Evolutionary conservation across 37 sponge, comb jelly and placozoan genomes (phyloP), one percentile per base, ranked within the genome.

Genomic region (Amphimedon queenslandica): DNA sequence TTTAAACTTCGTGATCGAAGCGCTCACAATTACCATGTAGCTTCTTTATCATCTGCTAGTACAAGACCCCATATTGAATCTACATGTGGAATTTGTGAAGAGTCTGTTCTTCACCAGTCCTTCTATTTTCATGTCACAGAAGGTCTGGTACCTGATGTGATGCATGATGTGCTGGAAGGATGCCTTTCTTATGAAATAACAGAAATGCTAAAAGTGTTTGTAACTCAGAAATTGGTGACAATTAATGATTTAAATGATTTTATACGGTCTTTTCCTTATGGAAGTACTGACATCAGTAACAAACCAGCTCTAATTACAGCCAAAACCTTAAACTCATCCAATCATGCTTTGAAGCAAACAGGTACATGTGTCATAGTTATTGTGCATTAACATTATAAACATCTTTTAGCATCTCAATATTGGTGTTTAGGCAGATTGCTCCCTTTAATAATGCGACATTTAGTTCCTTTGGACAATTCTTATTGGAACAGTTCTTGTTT

Each of bases 381-480:
- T n/a, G n/a, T n/a, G n/a, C n/a, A n/a, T n/a, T n/a, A n/a, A n/a
- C n/a, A n/a, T 6, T 29, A 23, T 70, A 32, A 40, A 1, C 11
- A 24, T 67, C 16, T 20, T 63, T 42, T 55, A 86, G 87, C 87
- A 40, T 36, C 78, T 55, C 71, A 86, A 55, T 70, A 64, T 66
- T 86, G 87, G 87, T 79, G 80, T 39, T 56, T 86, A 42, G 80
- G 63, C 40, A 28, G 87, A 55, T 63, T n/a, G n/a, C 77, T 86
- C 33, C 87, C 87, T 20, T 63, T 86, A 1, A 63, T 86, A 42
- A 74, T 86, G 69, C 80, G 87, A 13, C 74, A 79, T 32, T 13
- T 36, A 23, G 41, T 86, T 55, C 68, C 72, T 28, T 71, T 78
- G 43, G 80, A 69, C 37, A 66, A 80, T 51, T 11, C 5, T 11